Base-by-base conservation (phyloP, 1,140 invertebrate species). In the Drosophila guanche region DNA sequence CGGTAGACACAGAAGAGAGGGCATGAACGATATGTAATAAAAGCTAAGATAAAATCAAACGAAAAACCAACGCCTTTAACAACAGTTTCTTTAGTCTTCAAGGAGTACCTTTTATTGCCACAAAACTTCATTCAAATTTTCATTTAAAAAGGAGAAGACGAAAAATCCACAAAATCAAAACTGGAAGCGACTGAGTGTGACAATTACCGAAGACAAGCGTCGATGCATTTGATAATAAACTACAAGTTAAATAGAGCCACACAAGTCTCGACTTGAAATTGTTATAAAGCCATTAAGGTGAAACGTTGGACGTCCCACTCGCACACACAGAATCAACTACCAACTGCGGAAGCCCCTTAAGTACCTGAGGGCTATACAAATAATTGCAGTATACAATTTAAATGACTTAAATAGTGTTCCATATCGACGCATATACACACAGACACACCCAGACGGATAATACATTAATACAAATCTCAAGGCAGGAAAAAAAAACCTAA, bases 91-190 rank as follows among this genome's bases (percentile, higher is more conserved):
- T 29, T 52, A 48, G 67, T 67, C 68, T 66, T 54, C 83, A 83
- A 86, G 77, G 86, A 88, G 76, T 67, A 83, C 78, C 76, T 86
- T 86, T 88, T 79, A 83, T 88, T 79, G 80, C 48, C 80, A 76
- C 84, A 86, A 86, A 86, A 88, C 83, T 83, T 78, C 83, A 88
- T 86, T 86, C 88, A 86, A 86, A 86, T 77, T 70, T 73, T 86
- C 77, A 77, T 86, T 81, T 80, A 86, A 79, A 50, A 46, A 59
- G 56, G 51, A 60, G 46, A 47, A 71, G 65, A 20, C 16, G 16
- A 20, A 20, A 20, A 20, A 20, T 20, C 16, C 1, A 20, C 68
- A 45, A 86, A 88, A 78, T 85, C 81, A 85, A 85, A 86, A 77
- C 79, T 60, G 51, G 81, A 71, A 86, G 81, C 81, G 78, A 78